These are phyloP conservation scores for Chrysomallon squamiferum DNA, from an alignment of 1,140 invertebrate species.

Conservation along the genomic window DNA sequence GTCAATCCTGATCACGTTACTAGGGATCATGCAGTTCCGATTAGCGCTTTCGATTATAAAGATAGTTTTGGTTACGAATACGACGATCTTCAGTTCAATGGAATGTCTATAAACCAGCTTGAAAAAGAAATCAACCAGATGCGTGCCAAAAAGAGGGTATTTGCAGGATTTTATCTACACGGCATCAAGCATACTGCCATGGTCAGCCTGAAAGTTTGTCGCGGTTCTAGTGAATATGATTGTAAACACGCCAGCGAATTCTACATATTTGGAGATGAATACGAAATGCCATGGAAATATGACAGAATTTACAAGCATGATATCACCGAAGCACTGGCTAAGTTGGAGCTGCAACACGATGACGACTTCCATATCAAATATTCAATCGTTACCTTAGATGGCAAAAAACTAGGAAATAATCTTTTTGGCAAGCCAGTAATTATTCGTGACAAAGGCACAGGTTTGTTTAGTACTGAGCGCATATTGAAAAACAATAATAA, in stretches of 20 bases:
- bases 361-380: no score
- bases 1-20: conserved; percentile 11
- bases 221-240: neutral
- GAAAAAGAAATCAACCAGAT: neutral
- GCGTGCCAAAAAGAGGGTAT: neutral
- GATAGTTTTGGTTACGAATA: conserved; percentile 15
- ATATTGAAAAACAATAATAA: no score
- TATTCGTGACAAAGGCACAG: no score
- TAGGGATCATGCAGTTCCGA: conserved; percentile 19
- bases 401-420: no score
- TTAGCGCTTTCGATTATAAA: conserved; percentile 26
- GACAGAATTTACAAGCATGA: conserved; percentile 30
- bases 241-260: conserved; percentile 23
- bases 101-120: conserved; percentile 1
- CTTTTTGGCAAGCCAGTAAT: no score
- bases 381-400: no score
- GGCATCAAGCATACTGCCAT: conserved; percentile 23
- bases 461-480: no score
- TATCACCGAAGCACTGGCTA: conserved; percentile 19
- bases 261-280: conserved; percentile 27
- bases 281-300: conserved; percentile 27
- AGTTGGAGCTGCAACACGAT: conserved; percentile 12
- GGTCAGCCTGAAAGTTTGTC: conserved; percentile 5
- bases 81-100: conserved; percentile 6
- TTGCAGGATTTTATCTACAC: conserved; percentile 16